These are phyloP conservation scores for Siniperca scherzeri DNA, from an alignment of 2,797 vertebrate genomes.

Conservation along the genomic window DNA sequence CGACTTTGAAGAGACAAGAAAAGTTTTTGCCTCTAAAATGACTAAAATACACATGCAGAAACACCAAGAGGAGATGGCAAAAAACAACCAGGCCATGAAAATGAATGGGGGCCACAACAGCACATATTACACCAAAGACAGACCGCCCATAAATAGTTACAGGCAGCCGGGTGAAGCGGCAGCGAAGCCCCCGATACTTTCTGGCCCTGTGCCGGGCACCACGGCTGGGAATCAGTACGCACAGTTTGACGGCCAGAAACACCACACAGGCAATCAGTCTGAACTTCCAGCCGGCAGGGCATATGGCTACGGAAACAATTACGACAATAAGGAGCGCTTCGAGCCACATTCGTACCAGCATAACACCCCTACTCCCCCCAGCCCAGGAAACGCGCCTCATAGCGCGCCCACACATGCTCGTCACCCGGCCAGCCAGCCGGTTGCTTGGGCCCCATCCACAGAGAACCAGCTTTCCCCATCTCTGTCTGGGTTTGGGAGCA, in stretches of 20 bases:
- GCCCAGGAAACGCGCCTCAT: constrained; percentile 65
- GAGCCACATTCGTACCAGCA: constrained; percentile 71
- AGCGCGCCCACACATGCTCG: constrained; percentile 56
- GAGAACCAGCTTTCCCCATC: constrained; percentile 56
- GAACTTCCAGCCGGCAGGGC: constrained; percentile 69
- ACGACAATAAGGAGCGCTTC: constrained; percentile 78
- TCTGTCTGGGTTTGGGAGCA: constrained; percentile 39
- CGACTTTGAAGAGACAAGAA: constrained; percentile 94
- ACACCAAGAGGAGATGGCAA: constrained; percentile 88
- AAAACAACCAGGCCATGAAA: constrained; percentile 77
- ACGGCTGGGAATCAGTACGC: constrained; percentile 62
- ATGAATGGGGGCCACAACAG: constrained; percentile 83
- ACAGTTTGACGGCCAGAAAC: constrained; percentile 78
- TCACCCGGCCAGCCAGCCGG: constrained; percentile 60
- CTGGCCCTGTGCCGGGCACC: constrained; percentile 75
- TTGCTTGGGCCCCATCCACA: constrained; percentile 71
- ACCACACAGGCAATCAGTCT: constrained; percentile 58
- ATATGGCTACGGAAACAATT: constrained; percentile 78
- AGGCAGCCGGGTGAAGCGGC: constrained; percentile 81
- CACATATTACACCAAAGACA: constrained; percentile 81
- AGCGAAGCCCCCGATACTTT: constrained; percentile 87
- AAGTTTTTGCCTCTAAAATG: constrained; percentile 96
- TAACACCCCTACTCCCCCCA: constrained; percentile 51
- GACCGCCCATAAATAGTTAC: constrained; percentile 83
- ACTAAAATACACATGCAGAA: constrained; percentile 95